Evolutionary conservation across 1,140 invertebrate genomes (phyloP).

Genomic region (Musca domestica): DNA sequence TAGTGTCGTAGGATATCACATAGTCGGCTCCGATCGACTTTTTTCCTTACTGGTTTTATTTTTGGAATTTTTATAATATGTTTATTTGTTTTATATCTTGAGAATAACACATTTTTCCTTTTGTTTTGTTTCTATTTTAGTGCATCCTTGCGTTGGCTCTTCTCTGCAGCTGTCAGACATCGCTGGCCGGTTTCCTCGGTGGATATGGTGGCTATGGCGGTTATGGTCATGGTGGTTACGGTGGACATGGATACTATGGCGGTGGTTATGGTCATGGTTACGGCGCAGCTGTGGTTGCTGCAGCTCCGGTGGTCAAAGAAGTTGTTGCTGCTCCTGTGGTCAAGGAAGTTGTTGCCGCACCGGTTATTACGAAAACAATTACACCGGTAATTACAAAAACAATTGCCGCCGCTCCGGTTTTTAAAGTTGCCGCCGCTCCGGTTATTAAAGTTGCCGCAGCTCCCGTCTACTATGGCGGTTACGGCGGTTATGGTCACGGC

Average conservation of each 20-base stretch:
- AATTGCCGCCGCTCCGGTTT: conserved; percentile 28
- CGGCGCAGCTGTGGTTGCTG: conserved; percentile 24
- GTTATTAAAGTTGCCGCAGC: conserved; percentile 8
- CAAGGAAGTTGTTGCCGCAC: conserved; percentile 25
- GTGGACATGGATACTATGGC: conserved; percentile 28
- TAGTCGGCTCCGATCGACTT: no score
- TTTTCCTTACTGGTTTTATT: no score
- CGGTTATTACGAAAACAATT: conserved; percentile 46
- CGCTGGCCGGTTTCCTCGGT: conserved; percentile 35
- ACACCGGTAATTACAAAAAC: conserved; percentile 40
- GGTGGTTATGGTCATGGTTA: conserved; percentile 30
- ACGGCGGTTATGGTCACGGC: conserved; percentile 12
- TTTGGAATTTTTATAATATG: no score
- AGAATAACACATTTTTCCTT: no score
- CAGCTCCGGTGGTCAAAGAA: conserved; percentile 29
- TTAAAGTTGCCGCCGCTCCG: conserved; percentile 31
- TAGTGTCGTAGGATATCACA: no score
- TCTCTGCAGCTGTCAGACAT: conserved; percentile 21
- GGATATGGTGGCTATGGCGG: conserved; percentile 27
- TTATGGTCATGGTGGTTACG: conserved; percentile 24
- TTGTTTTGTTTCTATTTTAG: conserved; percentile 15
- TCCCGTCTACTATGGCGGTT: conserved; percentile 16
- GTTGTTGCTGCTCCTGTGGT: conserved; percentile 27
- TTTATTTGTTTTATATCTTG: no score
- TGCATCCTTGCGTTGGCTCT: conserved; percentile 35